Base-by-base conservation (phyloP, 2,113 vertebrate genomes). In the Rallus limicola region DNA sequence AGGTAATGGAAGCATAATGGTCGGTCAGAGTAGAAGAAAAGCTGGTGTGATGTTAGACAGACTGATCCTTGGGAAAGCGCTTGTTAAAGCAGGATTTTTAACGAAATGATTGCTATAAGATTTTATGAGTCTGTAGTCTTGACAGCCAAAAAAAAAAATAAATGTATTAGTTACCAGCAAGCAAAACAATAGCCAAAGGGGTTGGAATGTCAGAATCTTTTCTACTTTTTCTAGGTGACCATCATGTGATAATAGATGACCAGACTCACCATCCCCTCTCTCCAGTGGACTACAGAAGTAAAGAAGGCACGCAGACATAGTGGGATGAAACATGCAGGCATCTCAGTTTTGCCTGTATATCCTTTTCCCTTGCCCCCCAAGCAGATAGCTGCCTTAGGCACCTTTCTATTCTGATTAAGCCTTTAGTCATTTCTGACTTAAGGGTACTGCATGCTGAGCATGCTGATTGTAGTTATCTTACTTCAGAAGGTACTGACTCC, bases 381-480 rank as follows among this genome's bases (percentile, higher is more conserved):
- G 68, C 86, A 86, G 68, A 42, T 24, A 90, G 52, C 50, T 93
- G 91, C 94, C 88, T 95, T 81, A 93, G 82, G 92, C 92, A 81
- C 52, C 75, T 83, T 86, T 97, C 92, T 75, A 29, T 78, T 90
- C 52, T 86, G 82, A 90, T 94, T 93, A 90, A 96, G 82, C 88
- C 52, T 92, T 83, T 76, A 96, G 91, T 86, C 10, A 92, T 92
- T 95, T 90, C 56, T 94, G 71, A 81, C 92, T 95, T 90, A 18
- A 95, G 86, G 85, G 50, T 90, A 67, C 59, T 88, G 52, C 92
- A 86, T 81, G 86, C 86, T 93, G 79, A 94, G 90, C 82, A 82
- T 95, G 52, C 59, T 94, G 92, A 97, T 88, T 93, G 63, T 77
- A 24, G 0, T 83, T 74, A 69, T 29, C 76, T 77, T 84, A 90